Conservation (phyloP, 2,797 vertebrate species). For the Cheirogaleus major region DNA sequence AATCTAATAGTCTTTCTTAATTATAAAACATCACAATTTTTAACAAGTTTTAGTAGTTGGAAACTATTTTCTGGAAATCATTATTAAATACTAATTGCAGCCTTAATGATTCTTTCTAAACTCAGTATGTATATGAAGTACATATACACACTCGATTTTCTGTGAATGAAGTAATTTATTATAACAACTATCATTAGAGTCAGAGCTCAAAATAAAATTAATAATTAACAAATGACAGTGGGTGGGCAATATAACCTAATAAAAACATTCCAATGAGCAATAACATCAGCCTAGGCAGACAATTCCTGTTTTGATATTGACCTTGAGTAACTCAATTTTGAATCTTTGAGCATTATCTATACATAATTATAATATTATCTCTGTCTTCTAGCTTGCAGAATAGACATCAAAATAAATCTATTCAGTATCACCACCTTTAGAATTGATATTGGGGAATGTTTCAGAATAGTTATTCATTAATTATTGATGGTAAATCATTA, state of each 20-base stretch:
- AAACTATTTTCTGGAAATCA: constrained; percentile 28
- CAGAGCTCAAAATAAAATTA: constrained; percentile 41
- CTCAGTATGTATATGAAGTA: neutral
- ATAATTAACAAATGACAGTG: constrained; percentile 18
- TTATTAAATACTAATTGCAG: constrained; percentile 28
- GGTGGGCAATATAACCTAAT: neutral
- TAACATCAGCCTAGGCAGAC: neutral
- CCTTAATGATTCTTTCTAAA: constrained; percentile 53
- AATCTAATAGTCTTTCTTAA: constrained; percentile 41
- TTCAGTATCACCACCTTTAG: neutral
- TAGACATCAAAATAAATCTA: neutral
- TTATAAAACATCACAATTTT: constrained; percentile 15
- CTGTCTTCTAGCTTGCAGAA: neutral
- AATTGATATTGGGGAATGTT: neutral
- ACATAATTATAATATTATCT: neutral
- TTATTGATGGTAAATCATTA: neutral
- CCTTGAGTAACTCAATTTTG: neutral
- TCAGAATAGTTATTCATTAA: neutral
- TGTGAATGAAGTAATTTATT: neutral
- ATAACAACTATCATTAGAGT: neutral
- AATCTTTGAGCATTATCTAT: neutral
- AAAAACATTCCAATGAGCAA: constrained; percentile 14
- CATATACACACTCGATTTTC: neutral
- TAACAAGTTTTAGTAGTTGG: neutral
- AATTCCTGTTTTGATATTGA: neutral